Base-by-base conservation (phyloP, 2,888 invertebrate genomes). In the Thera obeliscata region DNA sequence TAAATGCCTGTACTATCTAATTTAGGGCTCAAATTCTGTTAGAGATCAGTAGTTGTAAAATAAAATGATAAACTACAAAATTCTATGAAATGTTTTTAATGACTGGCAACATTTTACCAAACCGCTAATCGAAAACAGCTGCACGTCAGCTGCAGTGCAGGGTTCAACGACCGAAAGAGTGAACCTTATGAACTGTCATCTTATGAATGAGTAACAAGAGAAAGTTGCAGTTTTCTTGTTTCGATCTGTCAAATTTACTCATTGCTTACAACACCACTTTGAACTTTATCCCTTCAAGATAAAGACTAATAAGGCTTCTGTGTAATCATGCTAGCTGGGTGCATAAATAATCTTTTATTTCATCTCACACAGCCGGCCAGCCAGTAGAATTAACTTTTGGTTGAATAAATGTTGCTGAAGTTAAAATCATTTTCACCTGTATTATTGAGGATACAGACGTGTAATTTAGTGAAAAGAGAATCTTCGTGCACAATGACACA, bases 401-500 rank as follows among this genome's bases (percentile, higher is more conserved):
- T 7, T 7, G 4, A 79, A 73, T 87, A 85, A 84, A 89, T 88
- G 88, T 78, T 86, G 11, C 43, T 46, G 9, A 46, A 46, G 43
- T 61, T 74, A 64, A 86, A 81, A 78, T 80, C 81, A 77, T 66
- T 87, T 74, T 74, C 74, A 48, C 69, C 77, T 54, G 73, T 77
- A 59, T 43, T 85, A 73, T 73, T 80, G 46, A 83, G 79, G 78
- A 74, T 78, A 70, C 76, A 73, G 70, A 76, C 81, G 72, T 71
- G 63, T 67, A 66, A 73, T 72, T 78, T 77, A 68, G 59, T 80
- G 66, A 78, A 74, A 76, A 52, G 52, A 52, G 69, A 76, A 72
- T 71, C 80, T 12, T 72, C 78, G 38, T 80, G 81, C 74, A 75
- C 82, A 66, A 89, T 89, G 89, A 77, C 87, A 63, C 78, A 85